Percentiles rank a stretch among this genome's conserved stretches.
phyloP scores from a whole-genome alignment of 2,888 invertebrate genomes.

The Acanthopleura granulata region DNA sequence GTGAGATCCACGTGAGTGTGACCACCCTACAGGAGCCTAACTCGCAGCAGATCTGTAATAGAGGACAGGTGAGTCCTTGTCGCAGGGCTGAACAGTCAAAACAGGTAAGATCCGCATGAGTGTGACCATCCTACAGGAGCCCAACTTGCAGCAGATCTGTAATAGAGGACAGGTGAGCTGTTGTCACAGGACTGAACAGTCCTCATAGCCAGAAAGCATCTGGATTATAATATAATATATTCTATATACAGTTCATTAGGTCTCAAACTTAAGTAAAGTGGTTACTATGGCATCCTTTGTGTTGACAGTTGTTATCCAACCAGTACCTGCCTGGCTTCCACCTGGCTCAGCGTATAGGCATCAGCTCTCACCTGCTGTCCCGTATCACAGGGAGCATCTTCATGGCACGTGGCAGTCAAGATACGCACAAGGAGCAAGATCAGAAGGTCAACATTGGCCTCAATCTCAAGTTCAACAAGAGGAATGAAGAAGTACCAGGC shows the following conservation, averaged over 20 bases:
- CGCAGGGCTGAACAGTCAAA: too few relatives aligned
- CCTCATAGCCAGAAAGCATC: background rate
- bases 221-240: too few relatives aligned
- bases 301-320: constrained; percentile 23
- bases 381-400: constrained; percentile 89
- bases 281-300: too few relatives aligned
- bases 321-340: constrained; percentile 64
- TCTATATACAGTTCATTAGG: too few relatives aligned
- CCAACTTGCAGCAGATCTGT: constrained; percentile 46
- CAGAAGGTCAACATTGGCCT: constrained; percentile 84
- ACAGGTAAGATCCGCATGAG: constrained; percentile 61
- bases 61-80: too few relatives aligned
- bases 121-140: constrained; percentile 60
- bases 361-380: constrained; percentile 81
- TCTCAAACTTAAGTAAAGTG: too few relatives aligned
- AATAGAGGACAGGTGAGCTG: too few relatives aligned
- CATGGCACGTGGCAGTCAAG: constrained; percentile 69
- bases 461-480: constrained; percentile 90
- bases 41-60: constrained; percentile 38
- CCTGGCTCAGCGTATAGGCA: constrained; percentile 67
- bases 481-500: constrained; percentile 79
- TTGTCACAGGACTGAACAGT: too few relatives aligned
- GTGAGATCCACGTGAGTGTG: constrained; percentile 60
- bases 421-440: constrained; percentile 39
- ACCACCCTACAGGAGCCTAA: constrained; percentile 61